Percentiles rank a stretch among this genome's conserved stretches.
Evolutionary conservation across 2,797 vertebrate species (phyloP).

Genomic region (Prionace glauca): DNA sequence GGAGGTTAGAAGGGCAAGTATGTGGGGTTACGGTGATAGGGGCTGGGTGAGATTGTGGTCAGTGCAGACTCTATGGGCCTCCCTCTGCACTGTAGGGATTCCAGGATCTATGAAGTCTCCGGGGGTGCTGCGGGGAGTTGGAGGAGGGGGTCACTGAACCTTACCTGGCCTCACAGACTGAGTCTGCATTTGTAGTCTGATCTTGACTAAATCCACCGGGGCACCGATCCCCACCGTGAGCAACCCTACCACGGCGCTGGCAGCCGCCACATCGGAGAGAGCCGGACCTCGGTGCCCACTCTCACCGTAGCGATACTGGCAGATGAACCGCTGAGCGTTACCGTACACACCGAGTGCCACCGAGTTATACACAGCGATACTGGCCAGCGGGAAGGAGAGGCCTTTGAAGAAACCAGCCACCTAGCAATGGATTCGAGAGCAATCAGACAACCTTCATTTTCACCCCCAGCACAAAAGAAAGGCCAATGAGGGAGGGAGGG

Average conservation of each 20-base stretch:
- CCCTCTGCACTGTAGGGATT: no score
- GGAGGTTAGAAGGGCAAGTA: no score
- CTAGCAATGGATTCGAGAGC: conserved; percentile 53
- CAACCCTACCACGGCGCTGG: conserved; percentile 72
- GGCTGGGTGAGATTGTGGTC: no score
- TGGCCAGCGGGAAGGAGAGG: conserved; percentile 88
- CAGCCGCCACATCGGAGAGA: conserved; percentile 67
- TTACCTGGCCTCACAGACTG: conserved; percentile 67
- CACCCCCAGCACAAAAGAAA: neutral
- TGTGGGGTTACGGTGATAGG: no score
- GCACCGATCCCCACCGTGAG: conserved; percentile 78
- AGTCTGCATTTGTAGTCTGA: conserved; percentile 89
- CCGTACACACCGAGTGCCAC: conserved; percentile 88
- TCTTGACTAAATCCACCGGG: conserved; percentile 90
- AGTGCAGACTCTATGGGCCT: no score
- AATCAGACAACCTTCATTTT: neutral
- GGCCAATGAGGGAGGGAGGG: neutral
- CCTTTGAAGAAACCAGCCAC: conserved; percentile 87
- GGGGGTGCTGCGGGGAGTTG: neutral
- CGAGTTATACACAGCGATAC: conserved; percentile 82
- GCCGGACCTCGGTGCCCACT: conserved; percentile 49
- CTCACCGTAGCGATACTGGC: conserved; percentile 64
- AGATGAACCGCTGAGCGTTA: conserved; percentile 71
- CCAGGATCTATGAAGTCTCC: no score
- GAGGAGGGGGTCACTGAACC: neutral